These are phyloP conservation scores for Pristis pectinata DNA, from an alignment of 2,797 vertebrate species.

Conservation along the genomic window DNA sequence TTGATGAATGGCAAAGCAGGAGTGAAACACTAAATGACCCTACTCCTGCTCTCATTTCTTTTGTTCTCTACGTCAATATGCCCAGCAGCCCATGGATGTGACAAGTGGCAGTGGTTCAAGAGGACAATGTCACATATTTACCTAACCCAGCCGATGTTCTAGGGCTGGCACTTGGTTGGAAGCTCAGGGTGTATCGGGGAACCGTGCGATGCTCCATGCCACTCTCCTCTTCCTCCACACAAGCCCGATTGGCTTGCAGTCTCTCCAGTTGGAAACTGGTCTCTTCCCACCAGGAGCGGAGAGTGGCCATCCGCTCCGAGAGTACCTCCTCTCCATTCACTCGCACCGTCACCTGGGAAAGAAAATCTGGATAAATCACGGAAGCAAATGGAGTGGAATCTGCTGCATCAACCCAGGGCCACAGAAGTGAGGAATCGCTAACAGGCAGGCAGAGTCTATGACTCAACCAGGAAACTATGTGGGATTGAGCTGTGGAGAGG, in stretches of 20 bases:
- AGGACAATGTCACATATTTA: background rate
- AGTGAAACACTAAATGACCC: too few species aligned
- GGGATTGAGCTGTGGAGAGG: too few species aligned
- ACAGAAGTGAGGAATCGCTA: too few species aligned
- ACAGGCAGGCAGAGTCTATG: too few species aligned
- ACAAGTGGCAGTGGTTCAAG: background rate
- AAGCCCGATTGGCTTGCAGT: slow-evolving; percentile 67
- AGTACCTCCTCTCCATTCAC: slow-evolving; percentile 66
- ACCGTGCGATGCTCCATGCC: slow-evolving; percentile 64
- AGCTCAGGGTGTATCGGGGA: slow-evolving; percentile 66
- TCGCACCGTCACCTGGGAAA: slow-evolving; percentile 59
- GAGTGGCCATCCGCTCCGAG: slow-evolving; percentile 58
- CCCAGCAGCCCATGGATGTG: too few species aligned
- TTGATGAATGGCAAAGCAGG: too few species aligned
- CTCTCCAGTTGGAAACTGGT: slow-evolving; percentile 82
- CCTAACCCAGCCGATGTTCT: slow-evolving; percentile 38
- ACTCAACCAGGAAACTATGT: too few species aligned
- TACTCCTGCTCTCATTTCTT: too few species aligned
- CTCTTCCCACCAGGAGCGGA: slow-evolving; percentile 76
- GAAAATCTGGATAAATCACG: background rate
- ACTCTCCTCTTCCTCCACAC: slow-evolving; percentile 68
- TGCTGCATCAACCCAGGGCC: too few species aligned
- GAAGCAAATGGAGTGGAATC: too few species aligned
- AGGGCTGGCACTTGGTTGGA: slow-evolving; percentile 57
- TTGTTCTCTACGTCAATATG: too few species aligned